Conservation (phyloP, 2,797 vertebrate species). For the Sebastes jordani region DNA sequence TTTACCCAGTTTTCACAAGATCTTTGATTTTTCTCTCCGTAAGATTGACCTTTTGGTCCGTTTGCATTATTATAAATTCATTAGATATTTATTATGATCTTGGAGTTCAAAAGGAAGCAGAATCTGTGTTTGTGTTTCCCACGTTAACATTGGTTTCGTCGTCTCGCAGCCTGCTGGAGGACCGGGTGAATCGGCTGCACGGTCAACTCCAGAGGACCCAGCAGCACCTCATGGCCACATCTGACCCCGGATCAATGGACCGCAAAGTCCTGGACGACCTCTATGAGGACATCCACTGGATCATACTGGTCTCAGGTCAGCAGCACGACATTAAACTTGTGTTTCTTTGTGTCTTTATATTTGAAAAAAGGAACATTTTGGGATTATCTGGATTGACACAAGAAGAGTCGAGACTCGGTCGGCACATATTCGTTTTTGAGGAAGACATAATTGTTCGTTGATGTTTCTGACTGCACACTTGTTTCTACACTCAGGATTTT, state of each 20-base stretch:
- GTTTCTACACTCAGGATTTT: neutral
- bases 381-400: neutral
- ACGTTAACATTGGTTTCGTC: neutral
- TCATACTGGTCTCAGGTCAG: constrained; percentile 98
- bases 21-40: neutral
- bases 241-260: constrained; percentile 87
- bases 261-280: constrained; percentile 95
- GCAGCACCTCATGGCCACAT: constrained; percentile 92
- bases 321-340: neutral
- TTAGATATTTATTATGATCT: neutral
- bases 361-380: neutral
- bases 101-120: too few relatives aligned
- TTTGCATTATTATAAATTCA: neutral
- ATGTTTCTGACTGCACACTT: neutral
- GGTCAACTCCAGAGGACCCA: constrained; percentile 96
- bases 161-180: constrained; percentile 90
- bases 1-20: neutral
- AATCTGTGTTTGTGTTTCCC: neutral
- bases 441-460: too few relatives aligned
- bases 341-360: neutral
- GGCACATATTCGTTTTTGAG: too few relatives aligned
- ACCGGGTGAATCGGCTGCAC: constrained; percentile 94
- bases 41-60: neutral
- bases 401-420: too few relatives aligned
- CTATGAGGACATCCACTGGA: constrained; percentile 99